Percentiles rank a stretch among this genome's conserved stretches.
phyloP scores from a whole-genome alignment of 2,113 vertebrate genomes.

The Glareola pratincola region DNA sequence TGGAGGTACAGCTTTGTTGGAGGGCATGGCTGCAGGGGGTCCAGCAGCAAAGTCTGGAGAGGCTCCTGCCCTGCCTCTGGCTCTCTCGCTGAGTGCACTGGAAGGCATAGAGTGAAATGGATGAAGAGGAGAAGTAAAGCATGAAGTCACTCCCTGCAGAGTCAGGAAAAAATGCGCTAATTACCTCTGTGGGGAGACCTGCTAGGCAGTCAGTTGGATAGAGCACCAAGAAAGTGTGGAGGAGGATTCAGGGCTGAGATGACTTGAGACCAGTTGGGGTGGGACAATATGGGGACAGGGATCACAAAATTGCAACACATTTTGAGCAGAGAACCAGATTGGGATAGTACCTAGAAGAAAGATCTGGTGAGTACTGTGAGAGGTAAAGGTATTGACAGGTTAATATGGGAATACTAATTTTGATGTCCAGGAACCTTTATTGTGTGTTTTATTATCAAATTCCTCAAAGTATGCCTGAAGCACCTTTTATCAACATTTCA shows the following conservation, averaged over 20 bases:
- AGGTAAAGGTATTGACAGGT: neutral
- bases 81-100: neutral
- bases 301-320: neutral
- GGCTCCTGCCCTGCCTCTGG: neutral
- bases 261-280: rapidly evolving
- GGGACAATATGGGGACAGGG: neutral
- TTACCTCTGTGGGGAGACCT: neutral
- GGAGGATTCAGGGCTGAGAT: neutral
- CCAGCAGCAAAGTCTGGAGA: neutral
- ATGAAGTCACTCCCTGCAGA: neutral
- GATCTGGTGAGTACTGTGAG: neutral
- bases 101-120: neutral
- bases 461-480: neutral
- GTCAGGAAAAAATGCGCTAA: neutral
- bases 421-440: neutral
- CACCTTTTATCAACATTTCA: neutral
- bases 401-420: neutral
- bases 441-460: neutral
- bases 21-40: neutral
- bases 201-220: neutral
- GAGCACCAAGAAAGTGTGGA: rapidly evolving
- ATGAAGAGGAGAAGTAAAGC: neutral
- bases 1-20: neutral
- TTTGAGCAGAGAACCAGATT: neutral
- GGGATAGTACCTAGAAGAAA: neutral